Base-by-base conservation (phyloP, 2,797 vertebrate species). In the Enteromius argenteus region DNA sequence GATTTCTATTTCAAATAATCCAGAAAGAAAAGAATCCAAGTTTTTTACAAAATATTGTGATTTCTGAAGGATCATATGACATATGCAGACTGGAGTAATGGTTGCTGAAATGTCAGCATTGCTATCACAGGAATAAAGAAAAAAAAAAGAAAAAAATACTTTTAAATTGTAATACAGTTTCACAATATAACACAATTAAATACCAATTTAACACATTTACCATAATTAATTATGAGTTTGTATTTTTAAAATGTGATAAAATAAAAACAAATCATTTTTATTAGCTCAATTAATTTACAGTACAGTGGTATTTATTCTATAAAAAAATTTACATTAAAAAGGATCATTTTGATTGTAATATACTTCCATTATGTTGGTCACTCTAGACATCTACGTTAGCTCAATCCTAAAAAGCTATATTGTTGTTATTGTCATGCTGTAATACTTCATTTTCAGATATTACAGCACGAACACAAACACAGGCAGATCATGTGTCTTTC, bases 401-500 rank as follows among this genome's bases (percentile, higher is more conserved):
- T 37, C 72, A 37, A 13, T 5, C 13, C 4, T 37, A n/a, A 56
- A 56, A 37, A 35, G 3, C 32, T 15, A 9, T 23, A 23, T 58
- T 23, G 21, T 56, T 42, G 39, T 42, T 42, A 42, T 14, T 32
- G 11, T 81, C 42, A 39, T 80, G 19, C 81, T 67, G 9, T 86
- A 58, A 84, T 68, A n/a, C 51, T 80, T 84, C 3, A 67, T 72
- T 83, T 49, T 17, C 83, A 89, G 89, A 58, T 62, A 68, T 69
- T 60, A 84, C 74, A 72, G n/a, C 77, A 84, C 76, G 75, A 56
- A 84, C 67, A 71, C 76, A 81, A 39, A 27, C 84, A 10, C 49
- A 84, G 64, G 66, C 86, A 30, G 86, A 91, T 82, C 81, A 64
- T 62, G 66, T 69, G 14, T 58, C 84, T 73, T 81, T 83, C 49